phyloP scores from a whole-genome alignment of 2,888 invertebrate genomes.

The Dinocampus coccinellae region DNA sequence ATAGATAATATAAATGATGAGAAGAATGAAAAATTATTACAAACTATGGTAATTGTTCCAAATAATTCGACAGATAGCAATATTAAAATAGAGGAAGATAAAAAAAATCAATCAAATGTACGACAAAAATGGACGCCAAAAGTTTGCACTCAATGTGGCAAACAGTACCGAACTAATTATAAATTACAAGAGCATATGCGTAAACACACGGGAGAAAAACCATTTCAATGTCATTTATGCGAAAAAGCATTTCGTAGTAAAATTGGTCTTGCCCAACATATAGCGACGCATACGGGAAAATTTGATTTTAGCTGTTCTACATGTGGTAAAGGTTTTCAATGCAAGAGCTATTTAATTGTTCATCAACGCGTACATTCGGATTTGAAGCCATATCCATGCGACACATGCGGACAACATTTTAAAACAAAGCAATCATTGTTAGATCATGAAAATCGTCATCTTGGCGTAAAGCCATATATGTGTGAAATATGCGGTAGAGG shows the following conservation, averaged over 20 bases:
- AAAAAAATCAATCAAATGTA: constrained; percentile 59
- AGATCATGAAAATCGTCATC: constrained; percentile 74
- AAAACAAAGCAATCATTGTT: constrained; percentile 75
- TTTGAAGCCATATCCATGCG: constrained; percentile 73
- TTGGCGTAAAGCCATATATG: constrained; percentile 74
- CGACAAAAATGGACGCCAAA: constrained; percentile 69
- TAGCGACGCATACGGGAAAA: constrained; percentile 74
- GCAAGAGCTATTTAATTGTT: constrained; percentile 74
- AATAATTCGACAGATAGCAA: constrained; percentile 36
- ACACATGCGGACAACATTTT: constrained; percentile 73
- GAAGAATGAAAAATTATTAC: constrained; percentile 30
- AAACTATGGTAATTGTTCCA: constrained; percentile 35
- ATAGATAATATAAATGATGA: neutral
- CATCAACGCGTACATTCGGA: constrained; percentile 75
- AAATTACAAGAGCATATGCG: constrained; percentile 74
- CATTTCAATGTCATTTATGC: constrained; percentile 73
- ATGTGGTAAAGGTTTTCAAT: constrained; percentile 76
- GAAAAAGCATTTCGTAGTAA: constrained; percentile 75
- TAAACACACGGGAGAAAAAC: constrained; percentile 75
- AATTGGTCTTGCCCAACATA: constrained; percentile 74
- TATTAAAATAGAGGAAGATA: constrained; percentile 42
- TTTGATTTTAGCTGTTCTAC: constrained; percentile 73
- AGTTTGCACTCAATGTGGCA: constrained; percentile 73
- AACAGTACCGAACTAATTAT: constrained; percentile 74
- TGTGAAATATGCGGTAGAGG: constrained; percentile 74